Base-by-base conservation (phyloP, 2,113 vertebrate species). In the Poeciliopsis retropinna region DNA sequence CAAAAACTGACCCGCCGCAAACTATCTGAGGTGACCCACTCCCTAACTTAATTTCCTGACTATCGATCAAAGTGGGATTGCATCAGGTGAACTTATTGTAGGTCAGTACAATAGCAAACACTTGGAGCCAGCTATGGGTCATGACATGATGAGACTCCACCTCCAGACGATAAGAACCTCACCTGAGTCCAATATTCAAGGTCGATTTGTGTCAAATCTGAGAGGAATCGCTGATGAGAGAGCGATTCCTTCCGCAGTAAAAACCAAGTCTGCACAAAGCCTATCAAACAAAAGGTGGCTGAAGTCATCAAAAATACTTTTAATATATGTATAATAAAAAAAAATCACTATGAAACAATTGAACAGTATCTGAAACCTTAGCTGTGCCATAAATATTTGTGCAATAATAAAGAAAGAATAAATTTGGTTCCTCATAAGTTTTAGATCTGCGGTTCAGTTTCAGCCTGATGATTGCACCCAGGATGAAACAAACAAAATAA, bases 41-140 rank as follows among this genome's bases (percentile, higher is more conserved):
- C 72, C 25, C 70, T 85, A 89, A 90, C 82, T 72, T 81, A 61
- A 91, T 92, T 93, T 89, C 86, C 90, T 85, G 79, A 60, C 76
- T 64, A 31, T 78, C 73, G 74, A 85, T 86, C 80, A 83, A 37
- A 63, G 75, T 70, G 73, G 72, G 77, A 89, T 84, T 83, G 86
- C 76, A 80, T 82, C 79, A 85, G 51, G 13, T 81, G 71, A 70
- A 83, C 57, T 70, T 73, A 73, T 75, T 84, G 69, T 67, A 76
- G 80, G 81, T 78, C 65, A 85, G 78, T 70, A 76, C 60, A 81
- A 80, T n/a, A 44, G 69, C 65, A 74, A 75, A 64, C 71, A 80
- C 81, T 31, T 79, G 68, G 85, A 84, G 73, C 57, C 61, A 47
- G 72, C 5, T 47, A 8, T 41, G 66, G 67, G 60, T 87, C 62